Evolutionary conservation across 2,888 invertebrate species (phyloP), one percentile per base, ranked within the genome.

Genomic region (Hyles lineata): DNA sequence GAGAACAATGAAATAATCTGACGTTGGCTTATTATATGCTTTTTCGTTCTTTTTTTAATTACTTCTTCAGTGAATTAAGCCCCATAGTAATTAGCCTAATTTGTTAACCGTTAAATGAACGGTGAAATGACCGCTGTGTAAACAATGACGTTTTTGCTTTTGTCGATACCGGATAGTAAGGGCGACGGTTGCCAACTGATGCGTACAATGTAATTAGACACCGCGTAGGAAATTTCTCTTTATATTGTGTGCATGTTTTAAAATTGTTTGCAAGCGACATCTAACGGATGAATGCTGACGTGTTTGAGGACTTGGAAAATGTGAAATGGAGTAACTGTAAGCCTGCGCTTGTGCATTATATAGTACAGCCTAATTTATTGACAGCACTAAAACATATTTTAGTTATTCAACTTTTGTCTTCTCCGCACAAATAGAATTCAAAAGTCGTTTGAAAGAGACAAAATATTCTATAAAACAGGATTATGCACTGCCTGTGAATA

Each of bases 111-210:
- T 71, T 71, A 71, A 62, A 61, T 71, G 58, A 61, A 52, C 71
- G 29, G 61, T 62, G 7, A 50, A 59, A 43, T 60, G 19, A 59
- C 63, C 69, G 69, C 21, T 72, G 43, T n/a, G 50, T 76, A 76
- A 81, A 85, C 85, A 83, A 82, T 84, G 78, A 79, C 76, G 78
- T 81, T 83, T 85, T 67, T 79, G 76, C 82, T 85, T 85, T 85
- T 83, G 80, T 80, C 82, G 82, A 84, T 81, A 82, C 78, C 35
- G 75, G 78, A 84, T 79, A 32, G 72, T 62, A 71, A 70, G 70
- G 77, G 77, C 75, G 60, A 80, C 78, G 74, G 76, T 79, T 76
- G 75, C 70, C 78, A 83, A 78, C 77, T 73, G 72, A 76, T 73
- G 74, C 76, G 67, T 67, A 50, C 76, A 59, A 76, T 73, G 83